Conservation (phyloP, 2,113 vertebrate genomes). For the Danionella cerebrum region DNA sequence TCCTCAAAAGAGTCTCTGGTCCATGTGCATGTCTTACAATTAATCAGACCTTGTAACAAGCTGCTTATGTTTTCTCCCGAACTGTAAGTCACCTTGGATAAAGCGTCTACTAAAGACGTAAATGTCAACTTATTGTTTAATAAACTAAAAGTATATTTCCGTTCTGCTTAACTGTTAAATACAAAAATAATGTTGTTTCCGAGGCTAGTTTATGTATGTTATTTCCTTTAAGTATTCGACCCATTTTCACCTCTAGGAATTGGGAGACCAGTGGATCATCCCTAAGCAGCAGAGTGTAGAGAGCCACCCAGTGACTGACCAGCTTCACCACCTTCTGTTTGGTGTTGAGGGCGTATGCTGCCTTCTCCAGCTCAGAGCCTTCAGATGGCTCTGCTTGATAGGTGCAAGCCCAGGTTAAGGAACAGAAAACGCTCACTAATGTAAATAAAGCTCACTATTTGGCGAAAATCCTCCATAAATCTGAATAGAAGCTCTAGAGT, state of each 20-base stretch:
- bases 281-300: constrained; percentile 74
- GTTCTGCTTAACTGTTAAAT: no score
- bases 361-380: constrained; percentile 78
- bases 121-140: no score
- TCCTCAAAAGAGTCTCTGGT: no score
- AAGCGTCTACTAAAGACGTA: no score
- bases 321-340: constrained; percentile 83
- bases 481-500: neutral
- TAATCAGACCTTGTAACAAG: no score
- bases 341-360: constrained; percentile 70
- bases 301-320: constrained; percentile 80
- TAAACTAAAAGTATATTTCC: no score
- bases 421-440: neutral
- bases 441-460: neutral
- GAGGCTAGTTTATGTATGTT: no score
- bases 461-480: neutral
- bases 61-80: no score
- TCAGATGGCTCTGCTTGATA: constrained; percentile 75
- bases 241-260: constrained; percentile 78
- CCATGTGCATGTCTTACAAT: no score
- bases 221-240: neutral
- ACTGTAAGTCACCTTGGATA: no score
- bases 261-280: constrained; percentile 68
- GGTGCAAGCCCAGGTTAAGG: constrained; percentile 73
- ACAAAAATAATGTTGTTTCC: no score